A percentile compares a stretch with the other conserved stretches of the same genome.
These are phyloP conservation scores for Bilobella aurantiaca DNA, from an alignment of 1,140 invertebrate genomes.

Conservation along the genomic window DNA sequence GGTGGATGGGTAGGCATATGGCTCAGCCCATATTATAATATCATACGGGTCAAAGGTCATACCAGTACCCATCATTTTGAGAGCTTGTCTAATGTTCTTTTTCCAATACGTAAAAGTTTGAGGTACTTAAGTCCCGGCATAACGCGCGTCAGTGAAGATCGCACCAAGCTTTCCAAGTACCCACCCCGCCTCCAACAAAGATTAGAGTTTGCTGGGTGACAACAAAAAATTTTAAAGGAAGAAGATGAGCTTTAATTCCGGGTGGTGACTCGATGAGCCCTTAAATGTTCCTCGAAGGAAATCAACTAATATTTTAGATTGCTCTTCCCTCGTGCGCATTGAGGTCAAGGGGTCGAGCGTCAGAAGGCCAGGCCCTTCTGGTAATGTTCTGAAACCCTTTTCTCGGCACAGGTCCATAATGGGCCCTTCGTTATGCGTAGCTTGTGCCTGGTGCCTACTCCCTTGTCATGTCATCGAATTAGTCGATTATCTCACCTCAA, in stretches of 20 bases:
- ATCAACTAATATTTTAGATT: background rate
- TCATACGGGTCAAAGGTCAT: background rate
- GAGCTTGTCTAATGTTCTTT: too few species aligned
- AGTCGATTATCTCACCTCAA: slow-evolving; percentile 8
- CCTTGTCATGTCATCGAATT: slow-evolving; percentile 8
- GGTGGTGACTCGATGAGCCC: too few species aligned
- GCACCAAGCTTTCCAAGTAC: too few species aligned
- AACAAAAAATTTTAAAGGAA: background rate
- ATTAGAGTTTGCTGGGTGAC: background rate
- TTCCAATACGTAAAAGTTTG: too few species aligned
- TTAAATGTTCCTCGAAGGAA: too few species aligned
- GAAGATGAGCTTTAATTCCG: background rate
- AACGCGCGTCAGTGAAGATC: too few species aligned
- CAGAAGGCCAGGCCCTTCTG: background rate
- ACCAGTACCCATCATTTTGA: background rate
- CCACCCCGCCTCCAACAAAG: background rate
- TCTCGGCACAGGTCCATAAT: background rate
- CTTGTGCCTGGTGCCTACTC: slow-evolving; percentile 4
- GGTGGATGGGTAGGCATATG: slow-evolving; percentile 2
- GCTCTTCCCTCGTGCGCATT: background rate
- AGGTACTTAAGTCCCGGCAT: too few species aligned
- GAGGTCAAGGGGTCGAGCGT: background rate
- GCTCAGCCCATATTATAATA: background rate
- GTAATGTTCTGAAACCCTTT: background rate
- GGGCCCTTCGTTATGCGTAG: background rate